Conservation (phyloP, 2,113 vertebrate species). For the Neolamprologus tretocephalus region DNA sequence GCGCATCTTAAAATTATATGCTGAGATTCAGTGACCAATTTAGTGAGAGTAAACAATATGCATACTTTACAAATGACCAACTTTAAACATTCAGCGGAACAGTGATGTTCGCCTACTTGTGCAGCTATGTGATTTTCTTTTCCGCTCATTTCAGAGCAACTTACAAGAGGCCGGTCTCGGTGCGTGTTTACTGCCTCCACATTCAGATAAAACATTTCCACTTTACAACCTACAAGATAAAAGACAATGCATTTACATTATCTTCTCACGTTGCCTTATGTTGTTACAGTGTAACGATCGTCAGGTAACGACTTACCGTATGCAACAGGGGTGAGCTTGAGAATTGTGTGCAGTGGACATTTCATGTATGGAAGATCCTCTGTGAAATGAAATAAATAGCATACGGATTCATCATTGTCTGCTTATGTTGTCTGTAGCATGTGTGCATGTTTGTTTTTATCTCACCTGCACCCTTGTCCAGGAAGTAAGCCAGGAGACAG, state of each 20-base stretch:
- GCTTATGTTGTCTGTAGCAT: neutral
- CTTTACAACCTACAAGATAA: slow-evolving; percentile 82
- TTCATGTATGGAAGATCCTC: slow-evolving; percentile 93
- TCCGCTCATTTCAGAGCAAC: slow-evolving; percentile 27
- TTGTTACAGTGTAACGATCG: neutral
- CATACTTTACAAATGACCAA: neutral
- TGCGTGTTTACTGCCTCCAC: slow-evolving; percentile 96
- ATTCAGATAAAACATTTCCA: slow-evolving; percentile 84
- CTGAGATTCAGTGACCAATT: neutral
- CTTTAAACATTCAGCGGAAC: neutral
- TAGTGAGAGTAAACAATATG: neutral
- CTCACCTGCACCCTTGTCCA: slow-evolving; percentile 92
- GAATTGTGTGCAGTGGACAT: slow-evolving; percentile 91
- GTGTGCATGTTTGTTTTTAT: neutral
- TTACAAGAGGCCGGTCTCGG: slow-evolving; percentile 86
- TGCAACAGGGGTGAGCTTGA: slow-evolving; percentile 91
- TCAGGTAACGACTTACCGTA: slow-evolving; percentile 77
- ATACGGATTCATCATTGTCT: neutral
- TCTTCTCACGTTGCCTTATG: neutral
- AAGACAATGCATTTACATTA: neutral
- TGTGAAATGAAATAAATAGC: slow-evolving; percentile 23
- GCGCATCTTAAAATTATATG: neutral
- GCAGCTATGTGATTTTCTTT: neutral
- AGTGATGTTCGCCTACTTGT: neutral
- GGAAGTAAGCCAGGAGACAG: slow-evolving; percentile 93